phyloP scores from a whole-genome alignment of 2,888 invertebrate genomes.

The Macrosoma leucophasiata region DNA sequence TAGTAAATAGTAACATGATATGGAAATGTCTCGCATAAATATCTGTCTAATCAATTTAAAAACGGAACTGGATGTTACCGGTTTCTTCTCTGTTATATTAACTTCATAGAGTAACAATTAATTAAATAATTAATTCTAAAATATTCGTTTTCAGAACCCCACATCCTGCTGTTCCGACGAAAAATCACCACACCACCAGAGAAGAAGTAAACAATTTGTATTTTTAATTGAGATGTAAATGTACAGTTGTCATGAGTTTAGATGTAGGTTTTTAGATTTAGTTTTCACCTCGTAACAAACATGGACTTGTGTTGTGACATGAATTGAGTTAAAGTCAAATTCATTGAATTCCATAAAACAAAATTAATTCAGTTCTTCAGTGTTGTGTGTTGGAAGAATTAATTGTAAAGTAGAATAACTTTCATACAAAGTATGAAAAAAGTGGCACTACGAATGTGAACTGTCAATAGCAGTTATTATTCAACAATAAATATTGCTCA shows the following conservation, averaged over 20 bases:
- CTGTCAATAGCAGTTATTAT: slow-evolving; percentile 1
- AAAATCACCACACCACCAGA: slow-evolving; percentile 76
- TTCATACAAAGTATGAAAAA: background rate
- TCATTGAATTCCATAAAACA: background rate
- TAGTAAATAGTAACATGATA: background rate
- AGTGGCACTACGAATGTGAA: slow-evolving; percentile 1
- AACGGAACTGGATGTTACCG: no score
- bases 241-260: slow-evolving; percentile 42
- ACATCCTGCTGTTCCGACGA: slow-evolving; percentile 90
- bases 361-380: background rate
- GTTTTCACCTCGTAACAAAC: slow-evolving; percentile 38
- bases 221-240: slow-evolving; percentile 33
- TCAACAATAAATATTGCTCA: no score
- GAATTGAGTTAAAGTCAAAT: background rate
- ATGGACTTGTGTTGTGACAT: slow-evolving; percentile 4
- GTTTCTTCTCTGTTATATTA: no score
- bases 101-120: background rate
- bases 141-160: slow-evolving; percentile 82
- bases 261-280: slow-evolving; percentile 38
- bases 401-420: background rate
- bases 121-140: background rate
- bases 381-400: background rate
- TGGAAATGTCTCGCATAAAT: background rate
- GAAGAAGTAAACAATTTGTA: slow-evolving; percentile 37
- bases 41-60: no score